phyloP scores from a whole-genome alignment of 2,888 invertebrate genomes.

The Crossocerus cetratus region DNA sequence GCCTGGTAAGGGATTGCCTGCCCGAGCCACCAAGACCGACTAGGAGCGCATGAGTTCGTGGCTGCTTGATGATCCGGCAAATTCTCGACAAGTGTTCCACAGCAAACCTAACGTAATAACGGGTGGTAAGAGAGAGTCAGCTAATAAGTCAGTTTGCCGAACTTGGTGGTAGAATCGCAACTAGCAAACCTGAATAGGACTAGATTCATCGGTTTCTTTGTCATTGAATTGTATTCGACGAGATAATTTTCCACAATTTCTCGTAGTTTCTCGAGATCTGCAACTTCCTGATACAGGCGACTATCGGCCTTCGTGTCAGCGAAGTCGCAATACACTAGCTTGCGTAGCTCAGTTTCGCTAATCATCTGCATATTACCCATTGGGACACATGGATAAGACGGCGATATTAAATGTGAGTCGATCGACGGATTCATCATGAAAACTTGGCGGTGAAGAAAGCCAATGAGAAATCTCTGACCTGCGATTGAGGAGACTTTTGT shows the following conservation, averaged over 20 bases:
- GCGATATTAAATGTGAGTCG: too few relatives aligned
- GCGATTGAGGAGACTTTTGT: too few relatives aligned
- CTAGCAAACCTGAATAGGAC: conserved; percentile 87
- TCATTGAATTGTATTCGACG: conserved; percentile 95
- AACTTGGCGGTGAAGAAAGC: too few relatives aligned
- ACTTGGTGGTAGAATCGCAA: background rate
- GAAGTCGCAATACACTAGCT: conserved; percentile 95
- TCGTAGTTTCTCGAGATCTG: conserved; percentile 88
- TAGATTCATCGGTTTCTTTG: conserved; percentile 97
- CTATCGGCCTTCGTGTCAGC: conserved; percentile 95
- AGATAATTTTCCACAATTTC: conserved; percentile 92
- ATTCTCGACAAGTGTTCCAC: conserved; percentile 96
- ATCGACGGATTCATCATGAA: too few relatives aligned
- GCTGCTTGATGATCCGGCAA: conserved; percentile 93
- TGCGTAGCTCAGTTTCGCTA: conserved; percentile 89
- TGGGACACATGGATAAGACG: too few relatives aligned
- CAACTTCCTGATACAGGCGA: conserved; percentile 92
- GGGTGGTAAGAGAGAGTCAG: background rate
- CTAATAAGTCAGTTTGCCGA: background rate
- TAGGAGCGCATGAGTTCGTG: conserved; percentile 91
- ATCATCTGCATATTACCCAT: conserved; percentile 75
- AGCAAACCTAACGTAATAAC: conserved; percentile 84
- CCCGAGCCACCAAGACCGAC: conserved; percentile 97
- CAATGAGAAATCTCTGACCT: too few relatives aligned
- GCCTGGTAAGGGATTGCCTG: conserved; percentile 91